Evolutionary conservation across 1,140 invertebrate species (phyloP).

Genomic region (Notospermus geniculatus): DNA sequence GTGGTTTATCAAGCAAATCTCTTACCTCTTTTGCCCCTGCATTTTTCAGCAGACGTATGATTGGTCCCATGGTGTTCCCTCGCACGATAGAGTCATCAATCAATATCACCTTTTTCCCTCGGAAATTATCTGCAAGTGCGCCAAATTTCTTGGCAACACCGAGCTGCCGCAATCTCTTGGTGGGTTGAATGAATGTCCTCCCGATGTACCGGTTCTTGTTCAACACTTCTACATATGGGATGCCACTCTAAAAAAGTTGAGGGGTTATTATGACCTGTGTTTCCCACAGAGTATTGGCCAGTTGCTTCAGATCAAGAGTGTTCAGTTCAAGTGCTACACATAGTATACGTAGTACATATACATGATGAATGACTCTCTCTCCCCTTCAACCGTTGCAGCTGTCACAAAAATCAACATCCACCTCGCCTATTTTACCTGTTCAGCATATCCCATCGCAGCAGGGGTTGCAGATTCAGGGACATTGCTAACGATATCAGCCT

Average conservation of each 20-base stretch:
- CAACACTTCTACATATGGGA: conserved; percentile 65
- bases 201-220: conserved; percentile 97
- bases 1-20: too few relatives aligned
- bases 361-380: too few relatives aligned
- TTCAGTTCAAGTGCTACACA: too few relatives aligned
- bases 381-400: too few relatives aligned
- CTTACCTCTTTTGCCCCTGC: conserved; percentile 87
- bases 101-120: conserved; percentile 79
- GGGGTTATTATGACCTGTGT: too few relatives aligned
- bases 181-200: conserved; percentile 96
- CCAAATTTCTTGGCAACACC: conserved; percentile 97
- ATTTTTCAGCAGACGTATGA: conserved; percentile 87
- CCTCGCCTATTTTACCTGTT: conserved; percentile 76
- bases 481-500: conserved; percentile 92
- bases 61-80: conserved; percentile 95
- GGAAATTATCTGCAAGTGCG: conserved; percentile 85
- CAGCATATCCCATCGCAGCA: conserved; percentile 88
- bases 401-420: too few relatives aligned
- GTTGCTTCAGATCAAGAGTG: too few relatives aligned
- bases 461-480: conserved; percentile 96
- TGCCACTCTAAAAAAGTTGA: conserved; percentile 32
- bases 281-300: too few relatives aligned
- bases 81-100: conserved; percentile 97
- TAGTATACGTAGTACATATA: too few relatives aligned
- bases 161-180: conserved; percentile 80